Conservation (phyloP, 2,888 invertebrate species). For the Sinotaia quadrata region DNA sequence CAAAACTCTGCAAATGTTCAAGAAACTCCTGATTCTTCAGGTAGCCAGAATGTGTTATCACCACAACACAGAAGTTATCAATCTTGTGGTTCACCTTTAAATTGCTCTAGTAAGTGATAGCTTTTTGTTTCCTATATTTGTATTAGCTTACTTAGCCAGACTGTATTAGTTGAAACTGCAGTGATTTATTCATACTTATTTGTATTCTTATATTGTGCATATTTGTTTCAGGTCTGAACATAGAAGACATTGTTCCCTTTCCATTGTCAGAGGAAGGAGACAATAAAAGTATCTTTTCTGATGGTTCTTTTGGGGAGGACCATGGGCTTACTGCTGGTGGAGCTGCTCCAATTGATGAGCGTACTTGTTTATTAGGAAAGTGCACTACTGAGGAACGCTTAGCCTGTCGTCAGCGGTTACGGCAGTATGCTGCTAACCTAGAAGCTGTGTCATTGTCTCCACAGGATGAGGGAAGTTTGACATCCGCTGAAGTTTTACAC, state of each 20-base stretch:
- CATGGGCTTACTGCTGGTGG: slow-evolving; percentile 26
- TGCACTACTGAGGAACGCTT: slow-evolving; percentile 55
- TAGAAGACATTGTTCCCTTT: slow-evolving; percentile 33
- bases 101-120: slow-evolving; percentile 2
- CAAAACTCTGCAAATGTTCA: neutral
- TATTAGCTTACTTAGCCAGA: too few relatives aligned
- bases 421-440: slow-evolving; percentile 46
- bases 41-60: neutral
- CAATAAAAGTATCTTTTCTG: neutral
- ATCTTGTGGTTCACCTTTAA: neutral
- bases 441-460: slow-evolving; percentile 19
- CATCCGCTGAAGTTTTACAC: slow-evolving; percentile 27
- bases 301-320: slow-evolving; percentile 34
- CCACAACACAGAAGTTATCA: slow-evolving; percentile 3
- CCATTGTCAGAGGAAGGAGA: slow-evolving; percentile 5
- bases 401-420: slow-evolving; percentile 54
- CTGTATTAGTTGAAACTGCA: too few relatives aligned
- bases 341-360: slow-evolving; percentile 20
- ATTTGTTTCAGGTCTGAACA: slow-evolving; percentile 15
- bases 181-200: too few relatives aligned
- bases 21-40: neutral
- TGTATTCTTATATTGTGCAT: too few relatives aligned
- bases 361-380: slow-evolving; percentile 50
- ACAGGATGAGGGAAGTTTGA: slow-evolving; percentile 33
- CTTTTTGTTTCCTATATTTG: too few relatives aligned